Evolutionary conservation across 2,797 vertebrate species (phyloP), one percentile per base, ranked within the genome.

Genomic region (Gymnoscopelus braueri): DNA sequence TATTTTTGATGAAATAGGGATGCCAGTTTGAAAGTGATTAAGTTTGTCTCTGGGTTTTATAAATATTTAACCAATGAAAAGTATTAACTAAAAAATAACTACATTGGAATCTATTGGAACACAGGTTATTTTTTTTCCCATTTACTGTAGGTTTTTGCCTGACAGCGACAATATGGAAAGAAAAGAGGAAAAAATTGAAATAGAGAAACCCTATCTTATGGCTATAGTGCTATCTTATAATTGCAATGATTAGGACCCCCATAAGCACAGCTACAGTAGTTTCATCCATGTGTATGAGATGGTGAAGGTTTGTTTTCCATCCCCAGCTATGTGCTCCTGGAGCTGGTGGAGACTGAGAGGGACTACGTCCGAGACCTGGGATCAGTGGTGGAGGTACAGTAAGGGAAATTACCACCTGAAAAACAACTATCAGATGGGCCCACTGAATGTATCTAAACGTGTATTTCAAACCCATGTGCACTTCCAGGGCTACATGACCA

Each of bases 351-450:
- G 80, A 98, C 98, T 2, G 98, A 99, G 75, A 91, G 97, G 78
- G 97, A 99, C 91, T 99, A 99, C 4, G 97, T 99, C 39, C 92
- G 96, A 81, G 97, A 99, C 88, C 93, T 99, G 24, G 96, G 98
- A 84, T 98, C 93, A 0, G 96, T 98, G 63, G 97, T 99, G 74
- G 97, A 99, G 96, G 98, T 19, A 19, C 19, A 19, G 19, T 98
- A 92, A 69, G 64, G 32, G 12, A n/a, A 19, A 6, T 7, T 23
- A 6, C 15, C 2, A n/a, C 39, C 39, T 14, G 48, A 24, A 53
- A 29, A 3, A 12, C 55, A 0, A 6, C 23, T 4, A 55, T 44
- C 7, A 2, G 39, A 44, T 44, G 39, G 39, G 39, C 9, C 9
- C 10, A 44, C 8, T 44, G 39, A 44, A 44, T 44, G 39, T 44